Base-by-base conservation (phyloP, 2,888 invertebrate species). In the Lomographa bimaculata region DNA sequence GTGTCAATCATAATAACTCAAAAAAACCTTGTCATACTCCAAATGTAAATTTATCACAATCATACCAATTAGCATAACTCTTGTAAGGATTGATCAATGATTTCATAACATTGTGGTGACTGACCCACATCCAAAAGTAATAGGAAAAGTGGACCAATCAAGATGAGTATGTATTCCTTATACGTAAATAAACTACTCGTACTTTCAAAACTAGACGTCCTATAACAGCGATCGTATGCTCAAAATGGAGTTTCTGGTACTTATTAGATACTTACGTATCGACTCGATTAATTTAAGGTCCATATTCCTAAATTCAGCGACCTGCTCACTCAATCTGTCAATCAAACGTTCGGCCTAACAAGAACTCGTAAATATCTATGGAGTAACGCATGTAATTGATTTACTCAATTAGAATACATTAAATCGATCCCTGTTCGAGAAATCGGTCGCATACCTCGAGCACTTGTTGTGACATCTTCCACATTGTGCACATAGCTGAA, bases 341-440 rank as follows among this genome's bases (percentile, higher is more conserved):
- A 67, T 68, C 67, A 59, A 52, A 59, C 57, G 53, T 57, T 41
- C 35, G 33, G 46, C 59, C 56, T 57, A 60, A 68, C 64, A 60
- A 66, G 70, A 64, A 58, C 57, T 72, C 69, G 68, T 75, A 76
- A 76, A 76, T 62, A 66, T 67, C 59, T 42, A 57, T 60, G 67
- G 60, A 64, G 64, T 67, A 71, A 72, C 72, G 69, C 64, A 70
- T 66, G 69, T 65, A 65, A 77, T 74, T 69, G 69, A 73, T 81
- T 80, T 70, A 68, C 64, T 74, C 74, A 81, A 82, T 83, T 79
- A 80, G 76, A 72, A 72, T 71, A 70, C 51, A 78, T 78, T 73
- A 70, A 68, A 61, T 58, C 53, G 56, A 57, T 54, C 55, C 59
- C 61, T 14, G 14, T 14, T 14, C 64, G 50, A 50, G 51, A 46